Evolutionary conservation across 2,888 invertebrate genomes (phyloP), one percentile per base, ranked within the genome.

Genomic region (Drosophila ezoana): DNA sequence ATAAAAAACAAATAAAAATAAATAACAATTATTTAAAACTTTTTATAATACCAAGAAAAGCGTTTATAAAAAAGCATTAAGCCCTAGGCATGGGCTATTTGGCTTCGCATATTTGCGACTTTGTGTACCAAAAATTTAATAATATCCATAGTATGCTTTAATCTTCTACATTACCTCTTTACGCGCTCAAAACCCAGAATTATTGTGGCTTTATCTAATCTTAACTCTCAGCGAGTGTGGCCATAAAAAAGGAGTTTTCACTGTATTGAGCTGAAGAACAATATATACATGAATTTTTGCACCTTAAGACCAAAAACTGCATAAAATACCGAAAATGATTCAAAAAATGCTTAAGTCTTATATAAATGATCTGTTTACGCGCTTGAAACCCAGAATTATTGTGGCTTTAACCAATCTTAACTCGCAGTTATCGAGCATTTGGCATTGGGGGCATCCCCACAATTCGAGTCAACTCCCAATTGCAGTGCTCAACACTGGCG

Each of bases 391-490:
- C 13, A 8, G n/a, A 56, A 56, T 35, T 45, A 11, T 14, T 37
- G 35, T 16, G 41, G 52, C 11, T 52, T 23, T 43, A 23, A n/a
- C 2, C 43, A 35, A 44, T 54, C 28, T 14, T 13, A 18, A n/a
- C 35, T 48, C 40, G 18, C 32, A 40, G 47, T 41, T 54, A 20
- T 37, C 35, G 13, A 53, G 43, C 44, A 63, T 23, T 63, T 66
- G 49, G 45, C 45, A 47, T 47, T n/a, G 62, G 37, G 23, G 37
- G 18, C n/a, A 53, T 32, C 16, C 35, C 13, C 9, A 37, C 20
- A 56, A 49, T 53, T 43, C 53, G 49, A 47, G 5, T 13, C 11
- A 56, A 32, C 41, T 41, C 16, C 37, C 28, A 70, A 56, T 52
- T 52, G 40, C 10, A 33, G 41, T 43, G n/a, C 18, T 64, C 10